These are phyloP conservation scores for Diploscapter pachys DNA, from an alignment of 1,140 invertebrate genomes.

Conservation along the genomic window DNA sequence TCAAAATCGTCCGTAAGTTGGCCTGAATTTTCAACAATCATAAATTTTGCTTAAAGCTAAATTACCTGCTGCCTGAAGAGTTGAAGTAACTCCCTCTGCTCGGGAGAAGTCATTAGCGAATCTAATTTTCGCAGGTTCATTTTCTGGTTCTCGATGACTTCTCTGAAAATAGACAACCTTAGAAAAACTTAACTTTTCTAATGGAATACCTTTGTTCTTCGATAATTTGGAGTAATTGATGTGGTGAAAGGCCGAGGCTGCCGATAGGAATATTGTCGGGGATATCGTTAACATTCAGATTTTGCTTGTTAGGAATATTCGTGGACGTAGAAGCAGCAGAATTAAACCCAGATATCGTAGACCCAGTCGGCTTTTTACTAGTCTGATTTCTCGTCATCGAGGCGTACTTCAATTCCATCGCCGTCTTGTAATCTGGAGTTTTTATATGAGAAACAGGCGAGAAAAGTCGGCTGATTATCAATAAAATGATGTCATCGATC, in stretches of 20 bases:
- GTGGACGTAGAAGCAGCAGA: too few species aligned
- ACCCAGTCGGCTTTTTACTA: neutral
- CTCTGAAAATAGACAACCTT: slow-evolving; percentile 16
- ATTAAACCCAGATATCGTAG: neutral
- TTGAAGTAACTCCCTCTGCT: slow-evolving; percentile 26
- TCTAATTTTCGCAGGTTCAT: slow-evolving; percentile 17
- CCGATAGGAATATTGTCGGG: slow-evolving; percentile 5
- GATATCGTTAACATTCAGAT: neutral
- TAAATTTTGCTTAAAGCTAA: neutral
- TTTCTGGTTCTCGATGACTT: slow-evolving; percentile 5
- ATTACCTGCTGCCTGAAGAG: slow-evolving; percentile 25
- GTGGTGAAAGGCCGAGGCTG: neutral
- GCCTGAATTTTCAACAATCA: neutral
- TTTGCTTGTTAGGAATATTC: too few species aligned
- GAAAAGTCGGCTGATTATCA: too few species aligned
- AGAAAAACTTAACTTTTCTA: neutral
- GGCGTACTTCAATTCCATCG: slow-evolving; percentile 27
- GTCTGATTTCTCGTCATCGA: neutral
- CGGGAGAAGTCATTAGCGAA: neutral
- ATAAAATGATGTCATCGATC: too few species aligned
- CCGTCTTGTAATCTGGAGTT: slow-evolving; percentile 30
- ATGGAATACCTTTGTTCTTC: slow-evolving; percentile 16
- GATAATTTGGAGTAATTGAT: slow-evolving; percentile 4
- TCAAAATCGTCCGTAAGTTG: slow-evolving; percentile 17
- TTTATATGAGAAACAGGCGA: neutral